phyloP scores from a whole-genome alignment of 2,888 invertebrate genomes.

The Meiosimyza platycephala region DNA sequence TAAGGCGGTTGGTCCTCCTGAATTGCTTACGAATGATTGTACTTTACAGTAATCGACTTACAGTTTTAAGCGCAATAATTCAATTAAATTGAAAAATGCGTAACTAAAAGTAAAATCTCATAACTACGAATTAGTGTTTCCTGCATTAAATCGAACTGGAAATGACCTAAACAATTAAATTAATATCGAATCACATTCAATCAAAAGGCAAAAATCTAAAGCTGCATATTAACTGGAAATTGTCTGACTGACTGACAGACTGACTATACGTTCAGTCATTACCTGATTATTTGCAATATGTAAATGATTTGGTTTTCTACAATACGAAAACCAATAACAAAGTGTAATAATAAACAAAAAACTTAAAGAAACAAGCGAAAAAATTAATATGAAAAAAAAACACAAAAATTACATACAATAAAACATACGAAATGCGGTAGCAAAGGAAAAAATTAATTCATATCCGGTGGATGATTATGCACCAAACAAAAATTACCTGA shows the following conservation, averaged over 20 bases:
- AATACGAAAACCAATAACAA: slow-evolving; percentile 9
- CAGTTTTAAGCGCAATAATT: too few species aligned
- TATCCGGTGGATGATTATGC: slow-evolving; percentile 61
- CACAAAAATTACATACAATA: slow-evolving; percentile 4
- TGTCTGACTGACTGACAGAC: background rate
- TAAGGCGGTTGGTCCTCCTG: too few species aligned
- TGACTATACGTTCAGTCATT: background rate
- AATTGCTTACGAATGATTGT: too few species aligned
- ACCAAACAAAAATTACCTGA: slow-evolving; percentile 44
- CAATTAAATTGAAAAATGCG: too few species aligned
- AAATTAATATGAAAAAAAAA: background rate
- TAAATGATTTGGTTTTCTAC: background rate
- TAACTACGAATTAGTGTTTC: too few species aligned
- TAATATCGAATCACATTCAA: background rate
- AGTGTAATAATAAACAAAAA: background rate
- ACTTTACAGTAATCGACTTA: too few species aligned
- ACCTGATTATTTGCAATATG: background rate
- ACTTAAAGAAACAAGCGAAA: background rate
- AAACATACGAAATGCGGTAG: slow-evolving; percentile 32
- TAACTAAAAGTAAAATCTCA: too few species aligned
- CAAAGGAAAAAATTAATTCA: slow-evolving; percentile 57
- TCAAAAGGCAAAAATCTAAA: background rate
- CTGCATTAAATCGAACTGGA: too few species aligned
- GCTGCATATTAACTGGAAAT: slow-evolving; percentile 8
- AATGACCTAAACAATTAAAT: background rate